Evolutionary conservation across 2,888 invertebrate genomes (phyloP).

Genomic region (Idaea straminata): DNA sequence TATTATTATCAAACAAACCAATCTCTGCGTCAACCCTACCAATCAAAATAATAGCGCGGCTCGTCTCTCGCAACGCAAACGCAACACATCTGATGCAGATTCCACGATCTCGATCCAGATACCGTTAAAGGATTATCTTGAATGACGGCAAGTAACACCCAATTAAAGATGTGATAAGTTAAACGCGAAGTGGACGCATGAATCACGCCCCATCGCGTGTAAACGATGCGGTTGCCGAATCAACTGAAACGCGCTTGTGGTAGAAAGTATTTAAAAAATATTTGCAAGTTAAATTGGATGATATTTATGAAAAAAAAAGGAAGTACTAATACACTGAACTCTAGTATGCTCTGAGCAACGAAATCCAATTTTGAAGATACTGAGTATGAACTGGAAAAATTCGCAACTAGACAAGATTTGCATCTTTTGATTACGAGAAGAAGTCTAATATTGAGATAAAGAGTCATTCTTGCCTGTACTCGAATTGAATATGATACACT

Average conservation of each 20-base stretch:
- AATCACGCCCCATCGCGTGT: conserved; percentile 44
- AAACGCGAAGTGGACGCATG: conserved; percentile 44
- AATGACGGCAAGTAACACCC: conserved; percentile 62
- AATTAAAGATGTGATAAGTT: conserved; percentile 62
- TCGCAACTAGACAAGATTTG: too few relatives aligned
- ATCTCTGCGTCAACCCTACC: conserved; percentile 22
- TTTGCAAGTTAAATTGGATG: neutral
- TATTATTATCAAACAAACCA: neutral
- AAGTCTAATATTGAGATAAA: too few relatives aligned
- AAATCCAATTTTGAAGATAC: neutral
- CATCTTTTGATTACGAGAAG: too few relatives aligned
- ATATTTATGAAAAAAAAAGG: neutral
- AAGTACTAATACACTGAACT: neutral
- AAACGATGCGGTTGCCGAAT: conserved; percentile 6
- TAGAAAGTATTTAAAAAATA: neutral
- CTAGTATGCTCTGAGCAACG: neutral
- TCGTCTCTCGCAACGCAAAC: conserved; percentile 33
- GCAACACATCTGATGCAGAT: conserved; percentile 56
- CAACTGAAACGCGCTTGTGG: neutral
- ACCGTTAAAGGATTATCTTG: conserved; percentile 69
- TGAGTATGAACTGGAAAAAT: too few relatives aligned
- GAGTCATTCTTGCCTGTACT: too few relatives aligned
- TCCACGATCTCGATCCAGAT: conserved; percentile 50
- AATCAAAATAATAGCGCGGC: conserved; percentile 37
- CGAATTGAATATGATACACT: too few relatives aligned